Base-by-base conservation (phyloP, 1,140 invertebrate genomes). In the Dufourea novaeangliae region DNA sequence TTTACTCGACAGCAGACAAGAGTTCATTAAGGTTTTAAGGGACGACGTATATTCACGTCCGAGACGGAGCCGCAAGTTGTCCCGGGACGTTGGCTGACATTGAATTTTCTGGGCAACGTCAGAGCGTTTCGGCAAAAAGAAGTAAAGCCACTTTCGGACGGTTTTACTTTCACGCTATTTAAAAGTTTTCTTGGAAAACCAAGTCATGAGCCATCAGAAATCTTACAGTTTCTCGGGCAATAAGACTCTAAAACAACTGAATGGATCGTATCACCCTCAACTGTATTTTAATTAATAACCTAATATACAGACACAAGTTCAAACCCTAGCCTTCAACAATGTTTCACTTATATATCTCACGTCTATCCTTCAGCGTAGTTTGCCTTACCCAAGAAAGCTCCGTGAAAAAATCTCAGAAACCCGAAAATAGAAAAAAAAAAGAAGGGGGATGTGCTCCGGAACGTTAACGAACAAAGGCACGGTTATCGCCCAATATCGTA, bases 1-100 rank as follows among this genome's bases (percentile, higher is more conserved):
- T 85, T 84, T 84, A 85, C 82, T 85, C 79, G 83, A 84, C 83
- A 76, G 82, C 70, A 75, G 82, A 85, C 83, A 85, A 85, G 82
- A 83, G 70, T 76, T 85, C 82, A 80, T 85, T 85, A 85, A 81
- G 69, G 63, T 85, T 84, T 85, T 84, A 85, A 84, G 71, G 73
- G 61, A 50, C 56, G 72, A 29, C 41, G 59, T 72, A 70, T 74
- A 74, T 70, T 59, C 78, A 54, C 46, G 20, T 37, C 37, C 12
- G 50, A 39, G 64, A 80, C 70, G 64, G 75, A 56, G 14, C 12
- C 63, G 63, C 62, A 66, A 37, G 59, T 46, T 64, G 56, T 46
- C 72, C 25, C 12, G 5, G 46, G 44, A 2, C 50, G 54, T n/a
- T 46, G 46, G 39, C 62, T 44, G 34, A 56, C 64, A 44, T 22